phyloP scores from a whole-genome alignment of 2,797 vertebrate genomes.

The Pangasius mekongensis region DNA sequence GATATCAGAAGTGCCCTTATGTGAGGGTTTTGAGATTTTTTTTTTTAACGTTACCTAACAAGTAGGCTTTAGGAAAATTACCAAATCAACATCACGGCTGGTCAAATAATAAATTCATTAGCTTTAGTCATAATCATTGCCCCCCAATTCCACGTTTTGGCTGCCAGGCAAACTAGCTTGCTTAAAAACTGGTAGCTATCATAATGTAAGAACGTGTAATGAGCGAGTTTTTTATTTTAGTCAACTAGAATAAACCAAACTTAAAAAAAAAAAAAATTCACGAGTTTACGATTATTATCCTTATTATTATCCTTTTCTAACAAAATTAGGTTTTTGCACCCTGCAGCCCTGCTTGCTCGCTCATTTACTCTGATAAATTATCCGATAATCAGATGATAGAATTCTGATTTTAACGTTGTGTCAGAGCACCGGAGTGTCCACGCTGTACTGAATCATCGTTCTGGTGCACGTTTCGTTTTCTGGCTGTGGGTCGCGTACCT shows the following conservation, averaged over 20 bases:
- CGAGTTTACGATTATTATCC: neutral
- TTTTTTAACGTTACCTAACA: no score
- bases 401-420: neutral
- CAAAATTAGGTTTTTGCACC: neutral
- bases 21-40: no score
- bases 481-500: conserved; percentile 73
- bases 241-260: neutral
- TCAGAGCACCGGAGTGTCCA: neutral
- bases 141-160: neutral
- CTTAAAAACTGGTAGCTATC: neutral
- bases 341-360: neutral
- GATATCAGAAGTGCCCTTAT: no score
- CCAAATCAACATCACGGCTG: no score
- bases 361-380: neutral
- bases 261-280: neutral
- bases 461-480: neutral
- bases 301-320: neutral
- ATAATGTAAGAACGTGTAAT: neutral
- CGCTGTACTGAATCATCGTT: neutral
- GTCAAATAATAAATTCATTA: no score
- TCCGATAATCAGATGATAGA: neutral
- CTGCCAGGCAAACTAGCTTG: neutral
- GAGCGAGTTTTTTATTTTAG: neutral
- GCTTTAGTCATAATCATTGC: no score
- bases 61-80: no score